A percentile compares a stretch with the other conserved stretches of the same genome.
phyloP scores from a whole-genome alignment of 2,888 invertebrate species.

The Philhelius pedissequus region DNA sequence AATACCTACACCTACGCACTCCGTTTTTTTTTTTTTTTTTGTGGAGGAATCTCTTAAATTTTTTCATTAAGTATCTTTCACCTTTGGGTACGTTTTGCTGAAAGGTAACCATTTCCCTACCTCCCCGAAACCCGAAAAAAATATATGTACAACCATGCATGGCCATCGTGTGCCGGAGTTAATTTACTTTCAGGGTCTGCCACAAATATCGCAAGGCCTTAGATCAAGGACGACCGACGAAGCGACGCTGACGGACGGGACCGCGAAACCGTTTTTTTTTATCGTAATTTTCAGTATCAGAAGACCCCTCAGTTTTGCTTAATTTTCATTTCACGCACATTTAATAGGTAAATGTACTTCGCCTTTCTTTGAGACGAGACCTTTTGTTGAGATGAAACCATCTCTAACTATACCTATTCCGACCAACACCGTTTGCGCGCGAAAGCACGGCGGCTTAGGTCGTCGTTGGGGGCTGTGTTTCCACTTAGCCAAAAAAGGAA shows the following conservation, averaged over 20 bases:
- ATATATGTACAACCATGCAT: background rate
- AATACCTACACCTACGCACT: background rate
- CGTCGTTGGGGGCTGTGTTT: background rate
- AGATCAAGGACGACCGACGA: background rate
- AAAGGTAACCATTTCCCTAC: background rate
- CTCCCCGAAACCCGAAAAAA: background rate
- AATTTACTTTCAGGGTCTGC: constrained; percentile 59
- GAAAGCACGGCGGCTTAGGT: too few species aligned
- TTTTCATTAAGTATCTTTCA: constrained; percentile 65
- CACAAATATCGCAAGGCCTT: constrained; percentile 46
- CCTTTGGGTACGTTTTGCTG: constrained; percentile 12
- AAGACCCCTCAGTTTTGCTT: constrained; percentile 43
- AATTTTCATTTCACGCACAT: constrained; percentile 68
- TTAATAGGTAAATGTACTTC: constrained; percentile 67
- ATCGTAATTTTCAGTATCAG: constrained; percentile 7
- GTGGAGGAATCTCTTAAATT: constrained; percentile 31
- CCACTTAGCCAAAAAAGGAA: constrained; percentile 27
- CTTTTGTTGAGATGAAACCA: constrained; percentile 29
- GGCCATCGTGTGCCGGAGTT: constrained; percentile 25
- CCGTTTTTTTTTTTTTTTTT: too few species aligned
- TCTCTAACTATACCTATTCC: background rate
- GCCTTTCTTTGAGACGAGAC: too few species aligned
- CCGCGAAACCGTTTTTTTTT: background rate
- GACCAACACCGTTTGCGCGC: background rate
- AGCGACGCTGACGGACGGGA: background rate